These are phyloP conservation scores for Coenonympha glycerion DNA, from an alignment of 2,888 invertebrate genomes.

Conservation along the genomic window DNA sequence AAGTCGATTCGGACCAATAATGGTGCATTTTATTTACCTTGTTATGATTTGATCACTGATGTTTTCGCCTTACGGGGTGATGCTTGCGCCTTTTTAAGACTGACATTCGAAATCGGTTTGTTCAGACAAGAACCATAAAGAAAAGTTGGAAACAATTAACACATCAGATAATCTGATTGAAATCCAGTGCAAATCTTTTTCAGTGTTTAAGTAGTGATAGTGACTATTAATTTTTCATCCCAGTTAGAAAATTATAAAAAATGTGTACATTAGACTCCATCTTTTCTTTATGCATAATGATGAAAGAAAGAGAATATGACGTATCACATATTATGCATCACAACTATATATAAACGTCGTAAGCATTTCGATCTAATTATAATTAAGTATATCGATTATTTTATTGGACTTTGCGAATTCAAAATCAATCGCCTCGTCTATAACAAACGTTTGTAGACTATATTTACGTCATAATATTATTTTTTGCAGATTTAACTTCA, in stretches of 20 bases:
- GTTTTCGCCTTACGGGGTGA: slow-evolving; percentile 8
- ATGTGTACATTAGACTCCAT: background rate
- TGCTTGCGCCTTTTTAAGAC: slow-evolving; percentile 35
- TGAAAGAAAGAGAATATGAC: slow-evolving; percentile 33
- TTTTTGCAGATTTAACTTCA: background rate
- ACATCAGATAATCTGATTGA: background rate
- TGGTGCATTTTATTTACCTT: slow-evolving; percentile 28
- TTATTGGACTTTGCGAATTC: background rate
- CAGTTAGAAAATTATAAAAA: background rate
- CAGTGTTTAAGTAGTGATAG: too few species aligned
- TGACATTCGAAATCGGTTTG: slow-evolving; percentile 35
- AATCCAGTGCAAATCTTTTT: background rate
- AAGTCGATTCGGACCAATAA: slow-evolving; percentile 32
- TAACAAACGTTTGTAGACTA: background rate
- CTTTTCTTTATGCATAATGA: slow-evolving; percentile 1
- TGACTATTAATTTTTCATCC: too few species aligned
- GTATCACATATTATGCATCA: slow-evolving; percentile 25
- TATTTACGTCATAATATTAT: background rate
- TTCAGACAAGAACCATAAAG: slow-evolving; percentile 30
- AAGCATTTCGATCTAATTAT: too few species aligned
- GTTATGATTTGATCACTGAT: slow-evolving; percentile 10
- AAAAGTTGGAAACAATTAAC: background rate
- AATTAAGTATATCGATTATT: background rate
- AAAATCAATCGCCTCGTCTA: background rate
- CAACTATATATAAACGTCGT: slow-evolving; percentile 5